Evolutionary conservation across 1,140 invertebrate species (phyloP).

Genomic region (Mactra quadrangularis): DNA sequence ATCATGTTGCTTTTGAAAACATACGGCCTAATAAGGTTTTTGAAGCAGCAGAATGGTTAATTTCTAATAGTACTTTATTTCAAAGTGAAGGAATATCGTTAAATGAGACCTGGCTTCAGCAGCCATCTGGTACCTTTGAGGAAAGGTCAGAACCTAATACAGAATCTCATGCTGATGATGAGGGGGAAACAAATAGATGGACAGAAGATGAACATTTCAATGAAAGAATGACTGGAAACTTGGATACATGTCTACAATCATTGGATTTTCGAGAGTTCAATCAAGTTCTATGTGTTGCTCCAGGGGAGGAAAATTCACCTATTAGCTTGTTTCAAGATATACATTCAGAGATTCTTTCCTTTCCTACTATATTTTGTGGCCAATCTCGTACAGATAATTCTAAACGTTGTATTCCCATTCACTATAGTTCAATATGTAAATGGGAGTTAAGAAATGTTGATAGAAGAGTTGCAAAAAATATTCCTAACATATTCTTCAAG

Average conservation of each 20-base stretch:
- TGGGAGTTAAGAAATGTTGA: slow-evolving; percentile 55
- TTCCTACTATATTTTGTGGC: slow-evolving; percentile 58
- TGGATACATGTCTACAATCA: slow-evolving; percentile 36
- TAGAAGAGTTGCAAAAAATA: slow-evolving; percentile 45
- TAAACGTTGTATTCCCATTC: slow-evolving; percentile 25
- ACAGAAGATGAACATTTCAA: slow-evolving; percentile 34
- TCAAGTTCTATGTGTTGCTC: slow-evolving; percentile 50
- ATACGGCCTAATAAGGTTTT: slow-evolving; percentile 16
- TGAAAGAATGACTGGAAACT: slow-evolving; percentile 25
- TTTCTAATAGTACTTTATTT: slow-evolving; percentile 4
- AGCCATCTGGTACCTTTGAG: too few relatives aligned
- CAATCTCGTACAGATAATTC: slow-evolving; percentile 33
- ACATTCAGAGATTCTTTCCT: slow-evolving; percentile 23
- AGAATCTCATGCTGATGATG: too few relatives aligned
- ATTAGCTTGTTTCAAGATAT: too few relatives aligned
- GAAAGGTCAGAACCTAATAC: too few relatives aligned
- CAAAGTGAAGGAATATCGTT: not conserved
- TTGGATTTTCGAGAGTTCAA: slow-evolving; percentile 43
- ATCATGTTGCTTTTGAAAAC: slow-evolving; percentile 48
- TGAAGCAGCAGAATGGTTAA: slow-evolving; percentile 18
- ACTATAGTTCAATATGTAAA: slow-evolving; percentile 54
- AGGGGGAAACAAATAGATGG: too few relatives aligned
- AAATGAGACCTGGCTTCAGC: slow-evolving; percentile 26
- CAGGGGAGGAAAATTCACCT: slow-evolving; percentile 45
- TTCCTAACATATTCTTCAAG: slow-evolving; percentile 67